Conservation (phyloP, 37 sponge, comb jelly and placozoan species). For the Cladorhizidae sp. region DNA sequence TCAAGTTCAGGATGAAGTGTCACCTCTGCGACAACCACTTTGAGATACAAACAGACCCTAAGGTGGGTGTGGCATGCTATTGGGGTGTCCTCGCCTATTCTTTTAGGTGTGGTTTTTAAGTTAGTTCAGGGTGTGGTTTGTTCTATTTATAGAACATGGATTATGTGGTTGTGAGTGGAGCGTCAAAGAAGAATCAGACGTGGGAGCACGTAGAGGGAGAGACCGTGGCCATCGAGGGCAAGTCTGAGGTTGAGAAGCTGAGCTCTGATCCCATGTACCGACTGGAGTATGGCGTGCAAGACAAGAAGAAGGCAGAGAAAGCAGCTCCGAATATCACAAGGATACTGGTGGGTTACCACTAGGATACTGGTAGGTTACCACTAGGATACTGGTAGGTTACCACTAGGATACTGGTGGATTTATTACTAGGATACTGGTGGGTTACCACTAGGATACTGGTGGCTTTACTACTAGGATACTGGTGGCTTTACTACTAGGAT, state of each 20-base stretch:
- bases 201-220: constrained; percentile 85
- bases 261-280: constrained; percentile 93
- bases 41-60: constrained; percentile 97
- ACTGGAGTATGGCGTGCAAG: constrained; percentile 89
- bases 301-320: constrained; percentile 81
- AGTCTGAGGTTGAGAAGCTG: constrained; percentile 69
- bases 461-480: no score
- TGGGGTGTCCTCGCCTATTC: background rate
- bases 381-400: constrained; percentile 61
- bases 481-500: no score
- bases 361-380: constrained; percentile 57
- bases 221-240: constrained; percentile 66
- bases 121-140: no score
- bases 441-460: no score
- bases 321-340: constrained; percentile 76
- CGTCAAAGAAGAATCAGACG: constrained; percentile 82
- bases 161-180: constrained; percentile 86
- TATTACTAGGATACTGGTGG: no score
- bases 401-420: constrained; percentile 60
- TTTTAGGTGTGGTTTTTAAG: background rate
- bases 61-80: constrained; percentile 48
- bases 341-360: constrained; percentile 54
- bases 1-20: constrained; percentile 99
- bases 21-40: constrained; percentile 97
- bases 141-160: constrained; percentile 71